A percentile compares a stretch with the other conserved stretches of the same genome.
Evolutionary conservation across 2,888 invertebrate species (phyloP).

Genomic region (Hyppa rectilinea): DNA sequence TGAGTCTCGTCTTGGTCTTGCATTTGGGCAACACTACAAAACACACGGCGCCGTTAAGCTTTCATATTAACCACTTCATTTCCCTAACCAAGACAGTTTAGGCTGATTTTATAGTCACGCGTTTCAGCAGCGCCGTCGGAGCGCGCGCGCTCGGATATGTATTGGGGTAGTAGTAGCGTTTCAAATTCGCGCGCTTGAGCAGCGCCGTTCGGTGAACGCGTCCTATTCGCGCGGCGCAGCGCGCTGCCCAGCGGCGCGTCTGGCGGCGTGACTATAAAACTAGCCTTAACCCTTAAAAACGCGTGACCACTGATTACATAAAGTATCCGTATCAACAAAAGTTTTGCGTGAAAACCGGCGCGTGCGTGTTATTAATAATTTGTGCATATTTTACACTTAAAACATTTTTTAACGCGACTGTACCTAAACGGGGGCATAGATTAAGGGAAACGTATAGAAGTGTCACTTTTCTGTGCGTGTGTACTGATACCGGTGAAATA

Average conservation of each 20-base stretch:
- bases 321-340: constrained; percentile 65
- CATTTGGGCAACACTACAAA: too few species aligned
- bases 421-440: constrained; percentile 38
- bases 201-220: too few species aligned
- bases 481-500: not conserved
- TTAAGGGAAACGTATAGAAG: not conserved
- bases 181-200: too few species aligned
- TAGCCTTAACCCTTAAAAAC: constrained; percentile 54
- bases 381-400: constrained; percentile 79
- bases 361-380: constrained; percentile 79
- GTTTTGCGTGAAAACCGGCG: constrained; percentile 70
- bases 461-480: not conserved
- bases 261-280: too few species aligned
- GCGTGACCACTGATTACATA: constrained; percentile 64
- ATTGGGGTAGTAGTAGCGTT: too few species aligned
- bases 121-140: too few species aligned
- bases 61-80: constrained; percentile 41
- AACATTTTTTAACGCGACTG: constrained; percentile 72
- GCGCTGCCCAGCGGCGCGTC: too few species aligned
- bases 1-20: too few species aligned
- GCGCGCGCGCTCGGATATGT: too few species aligned
- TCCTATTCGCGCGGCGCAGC: too few species aligned
- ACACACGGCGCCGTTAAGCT: constrained; percentile 28
- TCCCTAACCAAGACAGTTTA: constrained; percentile 45
- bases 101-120: too few species aligned